Evolutionary conservation across 1,140 invertebrate species (phyloP), one percentile per base, ranked within the genome.

Genomic region (Anastrepha obliqua): DNA sequence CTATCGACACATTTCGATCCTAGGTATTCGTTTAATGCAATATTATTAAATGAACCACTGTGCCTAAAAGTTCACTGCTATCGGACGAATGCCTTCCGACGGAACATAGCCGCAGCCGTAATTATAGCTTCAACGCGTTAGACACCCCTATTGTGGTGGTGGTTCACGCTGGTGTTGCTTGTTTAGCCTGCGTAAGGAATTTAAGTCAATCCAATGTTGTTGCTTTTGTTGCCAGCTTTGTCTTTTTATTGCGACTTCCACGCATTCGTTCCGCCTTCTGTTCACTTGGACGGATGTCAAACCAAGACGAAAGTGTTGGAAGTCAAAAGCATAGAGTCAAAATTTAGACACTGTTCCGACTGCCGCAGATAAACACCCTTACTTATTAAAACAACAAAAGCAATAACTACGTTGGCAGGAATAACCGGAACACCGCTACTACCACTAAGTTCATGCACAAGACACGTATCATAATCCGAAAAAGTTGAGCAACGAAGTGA

Each of bases 261-360:
- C 85, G 91, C 91, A 90, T 91, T 92, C 91, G 91, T 92, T 92
- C 91, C 91, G 91, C 91, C 91, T 92, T 92, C 91, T 92, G 91
- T 92, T 92, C 88, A 91, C 89, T 87, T 65, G 89, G 90, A 91
- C 90, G 74, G 78, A 86, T 87, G 55, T 85, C 58, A 39, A 85
- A 55, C 70, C 60, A 59, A 89, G 70, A 62, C 85, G 64, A 65
- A 88, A 92, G 91, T 92, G 91, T 92, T 92, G 89, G 90, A 92
- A 92, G 91, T 92, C 91, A 92, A 92, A 70, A 74, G 59, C 87
- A 55, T 51, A 87, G 47, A 87, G 87, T 87, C 81, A 85, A 88
- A 88, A 51, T 86, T 58, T 86, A 86, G 85, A 81, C 47, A 44
- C 81, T 85, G 44, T 86, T 60, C 65, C 44, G 51, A 60, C 15